A percentile compares a stretch with the other conserved stretches of the same genome.
Conservation (phyloP, 2,888 invertebrate species). For the Tigriopus californicus region DNA sequence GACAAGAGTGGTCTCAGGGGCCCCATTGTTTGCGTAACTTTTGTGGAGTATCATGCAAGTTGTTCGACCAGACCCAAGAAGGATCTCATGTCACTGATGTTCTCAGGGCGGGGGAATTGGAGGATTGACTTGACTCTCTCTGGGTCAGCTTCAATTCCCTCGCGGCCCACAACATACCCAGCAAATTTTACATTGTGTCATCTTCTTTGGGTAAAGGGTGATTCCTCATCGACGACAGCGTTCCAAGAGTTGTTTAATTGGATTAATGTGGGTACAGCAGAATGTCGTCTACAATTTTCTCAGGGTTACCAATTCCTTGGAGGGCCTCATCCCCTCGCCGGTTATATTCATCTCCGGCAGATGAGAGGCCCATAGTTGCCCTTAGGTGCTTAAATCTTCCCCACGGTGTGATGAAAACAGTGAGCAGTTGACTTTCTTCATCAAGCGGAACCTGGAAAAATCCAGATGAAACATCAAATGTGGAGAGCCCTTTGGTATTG, state of each 20-base stretch:
- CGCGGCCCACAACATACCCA: not conserved
- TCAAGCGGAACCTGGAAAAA: not conserved
- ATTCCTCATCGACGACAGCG: no score
- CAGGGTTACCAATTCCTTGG: no score
- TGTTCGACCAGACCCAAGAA: slow-evolving; percentile 1
- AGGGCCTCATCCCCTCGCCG: no score
- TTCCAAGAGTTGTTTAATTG: no score
- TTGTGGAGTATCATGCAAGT: not conserved
- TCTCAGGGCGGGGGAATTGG: not conserved
- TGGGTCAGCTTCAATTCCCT: not conserved
- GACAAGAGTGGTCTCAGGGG: not conserved
- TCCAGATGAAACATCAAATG: not conserved
- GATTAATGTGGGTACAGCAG: no score
- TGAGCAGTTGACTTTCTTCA: not conserved
- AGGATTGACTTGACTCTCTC: not conserved
- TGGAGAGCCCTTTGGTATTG: no score
- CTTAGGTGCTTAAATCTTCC: not conserved
- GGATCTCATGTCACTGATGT: not conserved
- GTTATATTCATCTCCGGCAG: not conserved
- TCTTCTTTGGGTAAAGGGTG: no score
- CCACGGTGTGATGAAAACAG: not conserved
- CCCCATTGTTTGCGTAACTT: not conserved
- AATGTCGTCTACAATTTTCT: no score
- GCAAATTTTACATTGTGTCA: not conserved
- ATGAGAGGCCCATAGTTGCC: not conserved